Percentiles rank a stretch among this genome's conserved stretches.
Conservation (phyloP, 2,113 vertebrate genomes). For the Litocranius walleri region DNA sequence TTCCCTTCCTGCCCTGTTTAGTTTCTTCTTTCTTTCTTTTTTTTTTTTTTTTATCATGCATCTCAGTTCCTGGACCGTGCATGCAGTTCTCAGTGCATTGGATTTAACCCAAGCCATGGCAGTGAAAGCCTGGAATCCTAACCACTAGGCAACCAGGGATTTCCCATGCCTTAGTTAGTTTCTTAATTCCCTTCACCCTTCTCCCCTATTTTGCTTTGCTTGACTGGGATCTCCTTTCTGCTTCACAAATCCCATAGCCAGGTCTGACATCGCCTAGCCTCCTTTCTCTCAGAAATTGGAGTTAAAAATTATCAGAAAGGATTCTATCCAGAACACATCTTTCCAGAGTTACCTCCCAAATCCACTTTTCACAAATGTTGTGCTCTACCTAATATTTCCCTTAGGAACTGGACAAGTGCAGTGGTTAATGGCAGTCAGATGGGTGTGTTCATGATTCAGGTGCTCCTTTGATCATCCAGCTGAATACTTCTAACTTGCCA, state of each 20-base stretch:
- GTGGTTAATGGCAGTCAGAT: background rate
- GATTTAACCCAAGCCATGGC: background rate
- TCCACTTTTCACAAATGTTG: background rate
- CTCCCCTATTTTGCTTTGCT: background rate
- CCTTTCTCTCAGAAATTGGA: background rate
- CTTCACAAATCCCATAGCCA: background rate
- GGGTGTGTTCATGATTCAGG: background rate
- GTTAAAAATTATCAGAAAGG: background rate
- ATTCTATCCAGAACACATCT: background rate
- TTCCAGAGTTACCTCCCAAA: background rate
- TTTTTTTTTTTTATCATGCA: background rate
- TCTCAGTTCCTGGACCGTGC: background rate
- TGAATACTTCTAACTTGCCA: slow-evolving; percentile 22
- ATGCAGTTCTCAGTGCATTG: background rate
- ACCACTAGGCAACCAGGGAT: background rate
- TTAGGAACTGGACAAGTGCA: background rate
- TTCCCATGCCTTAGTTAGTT: background rate
- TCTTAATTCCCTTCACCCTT: background rate
- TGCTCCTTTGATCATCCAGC: background rate
- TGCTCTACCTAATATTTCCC: background rate
- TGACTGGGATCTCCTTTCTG: background rate
- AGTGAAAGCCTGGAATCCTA: background rate
- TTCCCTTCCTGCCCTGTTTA: background rate
- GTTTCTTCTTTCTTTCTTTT: background rate
- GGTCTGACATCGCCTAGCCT: background rate